These are phyloP conservation scores for Mesitornis unicolor DNA, from an alignment of 2,113 vertebrate species.

Conservation along the genomic window DNA sequence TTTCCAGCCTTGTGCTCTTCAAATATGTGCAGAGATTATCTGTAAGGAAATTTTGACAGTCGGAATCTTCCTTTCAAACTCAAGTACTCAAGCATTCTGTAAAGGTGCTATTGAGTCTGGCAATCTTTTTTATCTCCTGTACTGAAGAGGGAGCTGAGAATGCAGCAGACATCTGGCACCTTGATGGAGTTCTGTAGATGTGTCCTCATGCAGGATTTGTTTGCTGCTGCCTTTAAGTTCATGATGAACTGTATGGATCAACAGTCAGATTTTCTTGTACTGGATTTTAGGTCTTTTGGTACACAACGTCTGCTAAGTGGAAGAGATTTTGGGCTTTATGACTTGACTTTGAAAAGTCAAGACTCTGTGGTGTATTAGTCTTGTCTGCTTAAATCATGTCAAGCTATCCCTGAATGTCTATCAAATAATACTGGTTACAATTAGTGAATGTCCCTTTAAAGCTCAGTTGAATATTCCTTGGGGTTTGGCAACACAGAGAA, in stretches of 20 bases:
- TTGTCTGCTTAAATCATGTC: not conserved
- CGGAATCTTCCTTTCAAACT: not conserved
- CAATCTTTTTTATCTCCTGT: slow-evolving; percentile 8
- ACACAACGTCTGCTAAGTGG: not conserved
- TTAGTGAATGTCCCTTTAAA: not conserved
- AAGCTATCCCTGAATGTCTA: not conserved
- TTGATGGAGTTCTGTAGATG: not conserved
- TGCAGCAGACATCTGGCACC: not conserved
- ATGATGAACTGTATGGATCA: not conserved
- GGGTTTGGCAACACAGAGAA: not conserved
- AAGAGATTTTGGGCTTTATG: not conserved
- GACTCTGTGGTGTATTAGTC: not conserved
- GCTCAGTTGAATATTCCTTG: not conserved
- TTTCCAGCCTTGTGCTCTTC: not conserved
- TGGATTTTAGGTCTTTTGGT: not conserved
- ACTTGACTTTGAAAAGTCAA: not conserved
- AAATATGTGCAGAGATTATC: not conserved
- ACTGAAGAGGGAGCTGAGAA: not conserved
- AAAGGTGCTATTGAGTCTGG: not conserved
- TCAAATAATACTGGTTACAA: not conserved
- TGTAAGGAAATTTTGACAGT: slow-evolving; percentile 3
- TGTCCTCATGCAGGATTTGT: not conserved
- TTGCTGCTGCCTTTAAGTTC: not conserved
- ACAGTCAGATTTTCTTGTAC: not conserved
- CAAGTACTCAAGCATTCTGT: not conserved